Conservation (phyloP, 2,888 invertebrate species). For the Copidosoma aretas region DNA sequence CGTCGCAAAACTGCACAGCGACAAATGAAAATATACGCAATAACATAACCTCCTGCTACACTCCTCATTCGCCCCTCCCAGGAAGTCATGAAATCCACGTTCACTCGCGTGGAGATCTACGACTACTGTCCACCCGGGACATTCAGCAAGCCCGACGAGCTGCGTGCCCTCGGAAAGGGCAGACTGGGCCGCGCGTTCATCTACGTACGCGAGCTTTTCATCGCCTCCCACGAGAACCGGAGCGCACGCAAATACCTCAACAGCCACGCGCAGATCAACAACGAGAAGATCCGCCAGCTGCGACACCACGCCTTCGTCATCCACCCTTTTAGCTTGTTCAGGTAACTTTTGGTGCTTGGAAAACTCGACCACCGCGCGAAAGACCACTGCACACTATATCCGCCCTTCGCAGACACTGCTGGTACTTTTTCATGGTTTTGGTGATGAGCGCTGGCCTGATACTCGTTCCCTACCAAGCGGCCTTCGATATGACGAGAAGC, state of each 20-base stretch:
- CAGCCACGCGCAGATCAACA: conserved; percentile 52
- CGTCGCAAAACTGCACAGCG: too few species aligned
- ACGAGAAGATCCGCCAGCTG: conserved; percentile 54
- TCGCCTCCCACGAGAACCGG: conserved; percentile 55
- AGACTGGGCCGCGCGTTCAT: background rate
- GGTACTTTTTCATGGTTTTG: conserved; percentile 58
- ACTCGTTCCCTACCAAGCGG: conserved; percentile 54
- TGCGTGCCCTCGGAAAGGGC: background rate
- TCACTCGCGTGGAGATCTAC: background rate
- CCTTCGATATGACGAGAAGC: conserved; percentile 48
- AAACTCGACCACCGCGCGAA: background rate
- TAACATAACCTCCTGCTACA: too few species aligned
- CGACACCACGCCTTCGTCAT: conserved; percentile 48
- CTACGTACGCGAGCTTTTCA: conserved; percentile 43
- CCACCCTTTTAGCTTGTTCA: conserved; percentile 58
- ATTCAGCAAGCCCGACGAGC: background rate
- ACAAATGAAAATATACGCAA: too few species aligned
- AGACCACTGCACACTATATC: background rate
- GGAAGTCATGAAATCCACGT: too few species aligned
- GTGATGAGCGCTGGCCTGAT: conserved; percentile 50
- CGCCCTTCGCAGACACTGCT: conserved; percentile 51
- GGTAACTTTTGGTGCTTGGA: conserved; percentile 43
- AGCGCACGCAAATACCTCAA: conserved; percentile 54
- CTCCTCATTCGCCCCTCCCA: too few species aligned
- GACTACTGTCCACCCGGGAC: background rate